Base-by-base conservation (phyloP, 2,888 invertebrate genomes). In the Nomada ferruginata region DNA sequence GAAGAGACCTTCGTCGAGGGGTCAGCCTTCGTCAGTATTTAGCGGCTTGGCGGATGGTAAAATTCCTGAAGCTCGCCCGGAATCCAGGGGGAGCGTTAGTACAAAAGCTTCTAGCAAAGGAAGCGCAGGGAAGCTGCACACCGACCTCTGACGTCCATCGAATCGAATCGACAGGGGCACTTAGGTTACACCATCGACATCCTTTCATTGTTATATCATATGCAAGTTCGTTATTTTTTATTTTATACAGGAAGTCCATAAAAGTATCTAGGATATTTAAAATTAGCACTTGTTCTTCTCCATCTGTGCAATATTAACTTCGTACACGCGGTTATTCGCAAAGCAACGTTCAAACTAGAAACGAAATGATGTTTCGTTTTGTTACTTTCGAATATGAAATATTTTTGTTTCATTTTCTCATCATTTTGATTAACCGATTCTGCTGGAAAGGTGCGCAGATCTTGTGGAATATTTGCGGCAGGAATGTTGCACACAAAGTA, bases 1-100 rank as follows among this genome's bases (percentile, higher is more conserved):
- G 26, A 79, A 36, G 0, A 89, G 90, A 59, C 90, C 91, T 60
- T 85, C 90, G 0, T 91, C 92, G 0, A 89, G 90, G 26, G 90
- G 85, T 69, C 91, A 88, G 52, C 85, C 83, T 2, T 91, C 92
- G 5, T 93, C 93, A 0, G 93, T 91, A 0, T 92, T 92, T 55
- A 90, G 90, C 63, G 93, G 92, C 61, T 87, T 88, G 18, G 66
- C 85, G n/a, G 86, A 87, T 2, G 90, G 91, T n/a, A 87, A 76
- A 26, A 61, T 20, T 2, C 13, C 13, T 1, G 72, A 82, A 0
- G 18, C 61, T 20, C 75, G 60, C 26, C 13, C 69, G 0, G 73
- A 79, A 1, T 72, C 81, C 10, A 63, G 57, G 2, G 61, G 47
- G n/a, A 88, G 79, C 11, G 42, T 83, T 42, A 89, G 87, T 61